These are phyloP conservation scores for Tenthredo notha DNA, from an alignment of 2,888 invertebrate species.

Conservation along the genomic window DNA sequence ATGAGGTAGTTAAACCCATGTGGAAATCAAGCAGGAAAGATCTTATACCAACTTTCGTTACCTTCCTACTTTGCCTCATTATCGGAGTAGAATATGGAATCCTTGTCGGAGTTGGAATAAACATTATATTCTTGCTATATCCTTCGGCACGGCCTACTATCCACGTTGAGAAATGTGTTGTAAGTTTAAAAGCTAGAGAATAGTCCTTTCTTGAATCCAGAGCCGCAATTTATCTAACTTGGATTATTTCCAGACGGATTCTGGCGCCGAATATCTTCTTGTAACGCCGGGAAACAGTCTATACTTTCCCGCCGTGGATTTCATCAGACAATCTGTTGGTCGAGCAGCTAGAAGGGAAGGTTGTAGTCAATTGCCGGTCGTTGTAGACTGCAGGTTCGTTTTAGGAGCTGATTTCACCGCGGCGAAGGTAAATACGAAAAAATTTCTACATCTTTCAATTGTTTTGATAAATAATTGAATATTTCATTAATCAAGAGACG, in stretches of 20 bases:
- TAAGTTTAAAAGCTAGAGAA: slow-evolving; percentile 72
- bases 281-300: slow-evolving; percentile 90
- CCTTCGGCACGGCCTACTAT: slow-evolving; percentile 90
- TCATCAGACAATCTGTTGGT: slow-evolving; percentile 89
- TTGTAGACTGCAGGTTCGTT: slow-evolving; percentile 90
- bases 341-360: slow-evolving; percentile 87
- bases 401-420: slow-evolving; percentile 93
- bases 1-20: slow-evolving; percentile 91
- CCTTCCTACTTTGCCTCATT: slow-evolving; percentile 89
- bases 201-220: not conserved
- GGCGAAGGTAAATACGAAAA: slow-evolving; percentile 80
- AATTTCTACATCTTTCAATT: not conserved
- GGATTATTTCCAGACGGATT: slow-evolving; percentile 80
- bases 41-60: slow-evolving; percentile 89
- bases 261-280: slow-evolving; percentile 86
- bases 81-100: slow-evolving; percentile 94
- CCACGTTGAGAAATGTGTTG: slow-evolving; percentile 86
- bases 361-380: slow-evolving; percentile 86
- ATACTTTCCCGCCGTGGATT: slow-evolving; percentile 92
- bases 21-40: slow-evolving; percentile 92
- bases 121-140: slow-evolving; percentile 88
- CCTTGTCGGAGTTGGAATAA: slow-evolving; percentile 89
- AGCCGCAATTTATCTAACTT: not conserved
- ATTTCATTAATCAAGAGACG: not conserved
- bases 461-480: not conserved